A percentile compares a stretch with the other conserved stretches of the same genome.
These are phyloP conservation scores for Phenacoccus solenopsis DNA, from an alignment of 1,140 invertebrate genomes.

Conservation along the genomic window DNA sequence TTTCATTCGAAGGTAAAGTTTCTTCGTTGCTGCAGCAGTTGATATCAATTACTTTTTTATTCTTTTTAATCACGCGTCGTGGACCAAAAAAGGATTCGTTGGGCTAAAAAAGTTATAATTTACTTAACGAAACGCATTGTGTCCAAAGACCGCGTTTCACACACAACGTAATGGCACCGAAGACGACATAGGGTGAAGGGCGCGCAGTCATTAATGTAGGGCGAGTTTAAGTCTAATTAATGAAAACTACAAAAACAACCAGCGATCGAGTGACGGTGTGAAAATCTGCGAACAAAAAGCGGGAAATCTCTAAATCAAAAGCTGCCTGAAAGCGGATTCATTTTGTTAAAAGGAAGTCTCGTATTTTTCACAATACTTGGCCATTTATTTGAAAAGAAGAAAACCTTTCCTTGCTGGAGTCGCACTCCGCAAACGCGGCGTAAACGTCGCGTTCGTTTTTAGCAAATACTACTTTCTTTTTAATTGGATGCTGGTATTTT, in stretches of 20 bases:
- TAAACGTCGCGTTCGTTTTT: not conserved
- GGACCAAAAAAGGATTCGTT: not conserved
- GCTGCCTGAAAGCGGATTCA: not conserved
- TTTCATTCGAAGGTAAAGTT: not conserved
- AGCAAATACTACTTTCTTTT: not conserved
- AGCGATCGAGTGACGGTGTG: not conserved
- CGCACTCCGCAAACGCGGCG: not conserved
- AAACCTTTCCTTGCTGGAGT: not conserved
- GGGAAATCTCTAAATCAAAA: not conserved
- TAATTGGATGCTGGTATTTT: not conserved
- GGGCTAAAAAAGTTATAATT: too few species aligned
- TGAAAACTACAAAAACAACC: constrained; percentile 2
- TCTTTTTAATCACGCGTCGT: not conserved
- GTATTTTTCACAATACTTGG: not conserved
- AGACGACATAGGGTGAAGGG: not conserved
- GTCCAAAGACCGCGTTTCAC: not conserved
- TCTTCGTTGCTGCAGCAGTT: not conserved
- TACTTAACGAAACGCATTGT: not conserved
- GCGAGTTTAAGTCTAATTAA: not conserved
- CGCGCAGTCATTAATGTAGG: too few species aligned
- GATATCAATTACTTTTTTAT: not conserved
- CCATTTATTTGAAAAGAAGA: not conserved
- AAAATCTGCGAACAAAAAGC: not conserved
- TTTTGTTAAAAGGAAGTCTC: constrained; percentile 2
- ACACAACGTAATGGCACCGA: not conserved